phyloP scores from a whole-genome alignment of 2,888 invertebrate genomes.

The Endotricha flammealis region DNA sequence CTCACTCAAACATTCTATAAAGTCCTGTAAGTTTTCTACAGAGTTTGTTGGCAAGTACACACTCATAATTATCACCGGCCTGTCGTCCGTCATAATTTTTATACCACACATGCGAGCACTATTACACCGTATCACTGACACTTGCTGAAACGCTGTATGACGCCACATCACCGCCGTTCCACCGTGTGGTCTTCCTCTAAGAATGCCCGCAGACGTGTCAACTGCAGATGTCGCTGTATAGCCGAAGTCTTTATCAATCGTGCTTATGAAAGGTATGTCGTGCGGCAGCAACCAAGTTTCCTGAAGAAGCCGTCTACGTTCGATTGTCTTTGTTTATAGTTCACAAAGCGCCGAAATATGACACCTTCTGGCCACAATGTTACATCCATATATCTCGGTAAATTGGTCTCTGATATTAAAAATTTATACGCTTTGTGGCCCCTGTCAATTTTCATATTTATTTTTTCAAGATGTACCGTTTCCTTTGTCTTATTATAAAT shows the following conservation, averaged over 20 bases:
- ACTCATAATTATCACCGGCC: slow-evolving; percentile 1
- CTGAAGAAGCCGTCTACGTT: slow-evolving; percentile 2
- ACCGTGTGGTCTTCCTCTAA: slow-evolving; percentile 5
- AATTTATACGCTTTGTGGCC: too few species aligned
- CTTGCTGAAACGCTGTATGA: background rate
- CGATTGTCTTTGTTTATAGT: slow-evolving; percentile 13
- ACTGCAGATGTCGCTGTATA: slow-evolving; percentile 11
- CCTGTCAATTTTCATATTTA: too few species aligned
- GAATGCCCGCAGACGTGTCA: slow-evolving; percentile 8
- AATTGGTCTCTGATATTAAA: slow-evolving; percentile 20
- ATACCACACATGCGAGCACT: too few species aligned
- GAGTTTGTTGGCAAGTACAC: slow-evolving; percentile 1
- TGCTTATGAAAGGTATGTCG: slow-evolving; percentile 7
- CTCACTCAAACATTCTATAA: background rate
- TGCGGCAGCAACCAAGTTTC: slow-evolving; percentile 11
- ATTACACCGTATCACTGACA: slow-evolving; percentile 3
- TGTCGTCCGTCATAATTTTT: too few species aligned
- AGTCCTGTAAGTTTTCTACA: background rate
- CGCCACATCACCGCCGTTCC: slow-evolving; percentile 2
- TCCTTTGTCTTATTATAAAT: slow-evolving; percentile 19
- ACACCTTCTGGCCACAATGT: slow-evolving; percentile 24
- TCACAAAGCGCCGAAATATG: slow-evolving; percentile 24
- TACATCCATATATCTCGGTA: slow-evolving; percentile 20
- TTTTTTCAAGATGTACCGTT: slow-evolving; percentile 7
- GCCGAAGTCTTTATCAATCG: slow-evolving; percentile 6